Evolutionary conservation across 1,140 invertebrate genomes (phyloP).

Genomic region (Hestina assimilis): DNA sequence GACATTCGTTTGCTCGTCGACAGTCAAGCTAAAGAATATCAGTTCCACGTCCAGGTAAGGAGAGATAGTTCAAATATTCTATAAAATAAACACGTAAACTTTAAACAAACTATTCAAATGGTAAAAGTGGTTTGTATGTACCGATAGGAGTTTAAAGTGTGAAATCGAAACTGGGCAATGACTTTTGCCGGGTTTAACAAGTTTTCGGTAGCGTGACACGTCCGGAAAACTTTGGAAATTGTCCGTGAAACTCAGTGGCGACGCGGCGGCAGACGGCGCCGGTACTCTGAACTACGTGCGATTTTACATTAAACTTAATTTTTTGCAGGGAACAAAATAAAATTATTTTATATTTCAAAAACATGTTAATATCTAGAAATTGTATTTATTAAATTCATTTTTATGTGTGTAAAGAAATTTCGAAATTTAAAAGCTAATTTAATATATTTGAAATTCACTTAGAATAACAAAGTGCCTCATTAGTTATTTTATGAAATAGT

Average conservation of each 20-base stretch:
- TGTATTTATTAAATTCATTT: too few species aligned
- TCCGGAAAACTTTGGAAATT: conserved; percentile 46
- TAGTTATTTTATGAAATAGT: background rate
- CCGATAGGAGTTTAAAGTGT: background rate
- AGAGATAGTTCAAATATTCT: background rate
- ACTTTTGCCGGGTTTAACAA: conserved; percentile 18
- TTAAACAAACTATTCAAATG: background rate
- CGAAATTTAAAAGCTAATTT: too few species aligned
- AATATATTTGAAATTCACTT: too few species aligned
- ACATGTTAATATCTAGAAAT: too few species aligned
- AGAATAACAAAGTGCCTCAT: too few species aligned
- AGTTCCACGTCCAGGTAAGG: conserved; percentile 17
- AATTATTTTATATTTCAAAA: background rate
- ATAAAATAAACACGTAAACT: background rate
- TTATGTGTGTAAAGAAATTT: too few species aligned
- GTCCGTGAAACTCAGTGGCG: conserved; percentile 44
- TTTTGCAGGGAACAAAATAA: background rate
- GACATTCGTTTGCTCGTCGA: conserved; percentile 32
- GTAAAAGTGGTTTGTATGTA: background rate
- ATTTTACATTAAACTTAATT: too few species aligned
- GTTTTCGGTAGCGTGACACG: conserved; percentile 30
- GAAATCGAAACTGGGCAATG: conserved; percentile 4
- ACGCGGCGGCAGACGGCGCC: conserved; percentile 54
- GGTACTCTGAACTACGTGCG: conserved; percentile 36
- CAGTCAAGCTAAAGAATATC: conserved; percentile 31